Evolutionary conservation across 2,888 invertebrate species (phyloP), one percentile per base, ranked within the genome.

Genomic region (Ommatoiulus sabulosus): DNA sequence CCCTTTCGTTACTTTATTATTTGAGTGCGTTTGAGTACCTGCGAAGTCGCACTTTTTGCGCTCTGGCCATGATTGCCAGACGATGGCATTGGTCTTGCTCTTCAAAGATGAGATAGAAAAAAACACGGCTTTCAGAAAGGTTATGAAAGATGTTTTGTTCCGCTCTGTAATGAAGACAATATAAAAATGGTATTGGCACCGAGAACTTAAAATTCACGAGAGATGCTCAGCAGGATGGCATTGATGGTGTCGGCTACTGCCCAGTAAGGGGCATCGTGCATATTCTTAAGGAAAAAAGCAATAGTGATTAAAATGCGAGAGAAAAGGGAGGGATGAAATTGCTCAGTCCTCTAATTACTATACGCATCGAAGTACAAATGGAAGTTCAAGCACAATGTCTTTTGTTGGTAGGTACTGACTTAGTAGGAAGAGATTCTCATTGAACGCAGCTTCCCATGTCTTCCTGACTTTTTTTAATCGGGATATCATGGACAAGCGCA

Each of bases 1-100:
- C 72, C 72, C 63, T 72, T 72, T 72, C 24, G 72, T 10, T 72
- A 72, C 72, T 72, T 72, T 72, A 72, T 72, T 72, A 72, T 72
- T 24, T 35, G 72, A 72, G 72, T 72, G 72, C 72, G 24, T 24
- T 72, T 72, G 72, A 72, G 72, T 24, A 72, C 72, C 72, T 72
- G 24, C 12, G 24, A 72, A 72, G 72, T 72, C 12, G 72, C 24
- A 24, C 72, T 72, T 72, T 72, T 72, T 72, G 72, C 24, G 10
- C 72, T n/a, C 24, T 72, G 10, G n/a, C 72, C 72, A 72, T 72
- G 72, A 24, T 72, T 72, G 24, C 72, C 7, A 63, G 63, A 63
- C 63, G 72, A 24, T 24, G 24, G 24, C 72, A 24, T 10, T 72
- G 72, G 24, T 72, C 72, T 72, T 24, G 72, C 24, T 24, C 24